Conservation (phyloP, 1,140 invertebrate genomes). For the Elysia chlorotica region DNA sequence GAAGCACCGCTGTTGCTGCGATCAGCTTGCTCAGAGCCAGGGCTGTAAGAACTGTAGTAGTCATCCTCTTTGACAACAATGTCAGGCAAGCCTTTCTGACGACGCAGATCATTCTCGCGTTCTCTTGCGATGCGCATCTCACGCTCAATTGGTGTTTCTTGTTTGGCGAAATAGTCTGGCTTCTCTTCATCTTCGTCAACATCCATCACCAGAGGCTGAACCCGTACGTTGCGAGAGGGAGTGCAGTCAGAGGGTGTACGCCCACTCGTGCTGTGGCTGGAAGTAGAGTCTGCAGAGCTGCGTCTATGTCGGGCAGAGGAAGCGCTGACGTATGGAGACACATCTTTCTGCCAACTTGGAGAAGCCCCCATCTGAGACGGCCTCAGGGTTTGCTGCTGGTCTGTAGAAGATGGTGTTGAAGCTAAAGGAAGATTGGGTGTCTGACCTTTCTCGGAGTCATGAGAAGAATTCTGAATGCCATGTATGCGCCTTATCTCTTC, state of each 20-base stretch:
- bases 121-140: conserved; percentile 67
- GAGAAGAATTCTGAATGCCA: background rate
- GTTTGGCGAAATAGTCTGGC: conserved; percentile 19
- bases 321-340: conserved; percentile 30
- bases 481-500: conserved; percentile 58
- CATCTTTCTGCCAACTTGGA: conserved; percentile 33
- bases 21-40: background rate
- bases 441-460: conserved; percentile 18
- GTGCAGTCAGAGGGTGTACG: conserved; percentile 40
- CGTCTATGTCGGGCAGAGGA: conserved; percentile 24
- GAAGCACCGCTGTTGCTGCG: background rate
- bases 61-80: conserved; percentile 23
- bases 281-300: conserved; percentile 33
- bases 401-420: conserved; percentile 41
- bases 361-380: conserved; percentile 11
- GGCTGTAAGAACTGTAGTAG: conserved; percentile 13
- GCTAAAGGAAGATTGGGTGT: conserved; percentile 46
- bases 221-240: conserved; percentile 35
- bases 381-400: too few relatives aligned
- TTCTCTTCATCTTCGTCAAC: conserved; percentile 4
- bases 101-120: conserved; percentile 65
- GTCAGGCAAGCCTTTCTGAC: conserved; percentile 48
- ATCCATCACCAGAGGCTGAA: conserved; percentile 1
- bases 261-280: conserved; percentile 35
- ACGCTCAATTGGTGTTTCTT: conserved; percentile 68